Conservation (phyloP, 2,113 vertebrate genomes). For the Apaloderma vittatum region DNA sequence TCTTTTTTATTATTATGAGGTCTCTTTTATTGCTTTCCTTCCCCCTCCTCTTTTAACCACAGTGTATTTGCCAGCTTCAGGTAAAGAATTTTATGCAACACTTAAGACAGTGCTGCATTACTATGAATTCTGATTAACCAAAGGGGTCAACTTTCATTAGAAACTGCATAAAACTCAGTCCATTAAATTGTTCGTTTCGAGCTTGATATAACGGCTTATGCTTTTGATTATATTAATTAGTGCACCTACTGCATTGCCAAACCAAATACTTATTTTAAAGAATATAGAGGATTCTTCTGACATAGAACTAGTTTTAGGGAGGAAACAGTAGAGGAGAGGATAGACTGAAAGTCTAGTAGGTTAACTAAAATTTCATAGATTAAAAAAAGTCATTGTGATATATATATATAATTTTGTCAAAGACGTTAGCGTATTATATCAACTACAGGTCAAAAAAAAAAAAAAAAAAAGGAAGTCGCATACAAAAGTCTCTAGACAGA, state of each 20-base stretch:
- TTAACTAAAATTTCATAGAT: background rate
- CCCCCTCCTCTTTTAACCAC: background rate
- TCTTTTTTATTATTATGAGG: slow-evolving; percentile 32
- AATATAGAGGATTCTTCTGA: background rate
- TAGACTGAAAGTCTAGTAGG: background rate
- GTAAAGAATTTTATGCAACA: slow-evolving; percentile 18
- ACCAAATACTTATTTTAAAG: slow-evolving; percentile 12
- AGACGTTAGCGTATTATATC: background rate
- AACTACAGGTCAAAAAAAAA: background rate
- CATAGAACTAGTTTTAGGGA: background rate
- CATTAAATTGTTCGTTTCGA: slow-evolving; percentile 54
- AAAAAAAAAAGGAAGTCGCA: background rate
- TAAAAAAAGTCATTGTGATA: background rate
- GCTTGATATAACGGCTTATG: slow-evolving; percentile 20
- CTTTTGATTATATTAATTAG: slow-evolving; percentile 62
- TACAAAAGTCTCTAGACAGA: background rate
- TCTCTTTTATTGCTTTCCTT: background rate
- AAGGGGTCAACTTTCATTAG: slow-evolving; percentile 51
- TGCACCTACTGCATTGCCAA: background rate
- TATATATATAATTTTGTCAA: background rate
- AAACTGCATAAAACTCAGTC: slow-evolving; percentile 57
- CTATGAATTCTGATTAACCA: slow-evolving; percentile 60
- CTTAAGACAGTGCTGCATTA: slow-evolving; percentile 7
- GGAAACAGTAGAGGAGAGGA: background rate
- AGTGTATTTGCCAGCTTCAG: slow-evolving; percentile 9